Percentiles rank a stretch among this genome's conserved stretches.
These are phyloP conservation scores for Mechanitis mazaeus DNA, from an alignment of 2,888 invertebrate genomes.

Conservation along the genomic window DNA sequence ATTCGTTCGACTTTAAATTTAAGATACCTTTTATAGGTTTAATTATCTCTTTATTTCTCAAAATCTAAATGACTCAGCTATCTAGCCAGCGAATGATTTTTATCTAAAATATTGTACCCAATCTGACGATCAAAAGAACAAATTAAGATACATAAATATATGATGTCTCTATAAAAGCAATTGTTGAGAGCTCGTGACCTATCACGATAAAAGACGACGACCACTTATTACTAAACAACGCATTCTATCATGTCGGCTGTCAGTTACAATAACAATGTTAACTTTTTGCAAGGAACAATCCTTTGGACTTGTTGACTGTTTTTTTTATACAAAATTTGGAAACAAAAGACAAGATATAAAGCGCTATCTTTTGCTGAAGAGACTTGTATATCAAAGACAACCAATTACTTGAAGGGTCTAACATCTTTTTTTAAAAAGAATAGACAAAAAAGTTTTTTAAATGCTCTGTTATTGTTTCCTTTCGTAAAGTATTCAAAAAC, in stretches of 20 bases:
- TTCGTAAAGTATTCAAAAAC: too few relatives aligned
- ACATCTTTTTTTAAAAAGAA: background rate
- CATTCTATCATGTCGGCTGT: constrained; percentile 3
- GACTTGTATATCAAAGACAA: background rate
- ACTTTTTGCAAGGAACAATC: background rate
- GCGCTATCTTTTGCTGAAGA: background rate
- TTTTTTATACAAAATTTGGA: background rate
- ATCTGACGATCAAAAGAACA: too few relatives aligned
- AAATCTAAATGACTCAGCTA: too few relatives aligned
- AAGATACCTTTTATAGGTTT: too few relatives aligned
- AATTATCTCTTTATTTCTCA: too few relatives aligned
- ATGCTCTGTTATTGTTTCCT: background rate
- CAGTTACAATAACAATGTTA: background rate
- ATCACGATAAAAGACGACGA: too few relatives aligned
- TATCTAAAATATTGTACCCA: too few relatives aligned
- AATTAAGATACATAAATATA: too few relatives aligned
- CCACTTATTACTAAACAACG: background rate
- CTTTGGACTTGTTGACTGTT: background rate
- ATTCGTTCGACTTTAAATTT: too few relatives aligned
- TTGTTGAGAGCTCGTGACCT: too few relatives aligned
- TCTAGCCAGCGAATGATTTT: too few relatives aligned
- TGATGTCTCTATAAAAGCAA: too few relatives aligned
- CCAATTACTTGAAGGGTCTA: background rate
- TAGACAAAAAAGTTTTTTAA: background rate
- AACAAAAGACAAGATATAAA: constrained; percentile 1